phyloP scores from a whole-genome alignment of 1,140 invertebrate species.

The Radopholus similis region DNA sequence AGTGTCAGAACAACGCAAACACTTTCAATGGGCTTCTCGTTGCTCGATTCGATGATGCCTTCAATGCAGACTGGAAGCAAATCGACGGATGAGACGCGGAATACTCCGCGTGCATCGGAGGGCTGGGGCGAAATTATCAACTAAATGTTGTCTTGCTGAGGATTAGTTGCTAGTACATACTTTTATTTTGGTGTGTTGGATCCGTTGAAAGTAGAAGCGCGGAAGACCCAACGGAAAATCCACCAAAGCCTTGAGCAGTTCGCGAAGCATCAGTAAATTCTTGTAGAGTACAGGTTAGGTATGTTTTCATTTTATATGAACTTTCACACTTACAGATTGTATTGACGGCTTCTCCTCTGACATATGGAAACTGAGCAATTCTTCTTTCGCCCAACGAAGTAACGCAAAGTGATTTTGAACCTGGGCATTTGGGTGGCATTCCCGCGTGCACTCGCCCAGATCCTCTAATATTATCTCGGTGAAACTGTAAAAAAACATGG shows the following conservation, averaged over 20 bases:
- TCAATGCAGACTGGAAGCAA: slow-evolving; percentile 12
- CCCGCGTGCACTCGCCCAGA: slow-evolving; percentile 10
- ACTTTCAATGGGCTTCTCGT: slow-evolving; percentile 11
- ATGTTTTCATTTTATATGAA: too few relatives aligned
- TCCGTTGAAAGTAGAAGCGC: slow-evolving; percentile 18
- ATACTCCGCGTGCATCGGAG: background rate
- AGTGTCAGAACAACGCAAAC: slow-evolving; percentile 16
- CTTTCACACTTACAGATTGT: too few relatives aligned
- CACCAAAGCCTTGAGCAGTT: background rate
- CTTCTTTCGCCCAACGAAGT: slow-evolving; percentile 6
- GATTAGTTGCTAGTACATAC: background rate
- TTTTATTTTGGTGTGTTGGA: slow-evolving; percentile 10
- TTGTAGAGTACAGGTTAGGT: too few relatives aligned
- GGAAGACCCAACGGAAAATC: slow-evolving; percentile 13
- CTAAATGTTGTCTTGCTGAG: background rate
- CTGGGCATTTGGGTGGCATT: background rate
- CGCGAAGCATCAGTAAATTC: background rate
- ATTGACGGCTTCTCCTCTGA: background rate
- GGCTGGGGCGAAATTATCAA: slow-evolving; percentile 19
- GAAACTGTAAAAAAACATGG: slow-evolving; percentile 1
- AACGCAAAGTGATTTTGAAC: background rate
- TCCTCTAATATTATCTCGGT: slow-evolving; percentile 11
- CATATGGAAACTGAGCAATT: background rate
- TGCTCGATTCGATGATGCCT: slow-evolving; percentile 18
- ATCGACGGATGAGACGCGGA: slow-evolving; percentile 11